These are phyloP conservation scores for Enteromius mattozi DNA, from an alignment of 2,797 vertebrate species.

Conservation along the genomic window DNA sequence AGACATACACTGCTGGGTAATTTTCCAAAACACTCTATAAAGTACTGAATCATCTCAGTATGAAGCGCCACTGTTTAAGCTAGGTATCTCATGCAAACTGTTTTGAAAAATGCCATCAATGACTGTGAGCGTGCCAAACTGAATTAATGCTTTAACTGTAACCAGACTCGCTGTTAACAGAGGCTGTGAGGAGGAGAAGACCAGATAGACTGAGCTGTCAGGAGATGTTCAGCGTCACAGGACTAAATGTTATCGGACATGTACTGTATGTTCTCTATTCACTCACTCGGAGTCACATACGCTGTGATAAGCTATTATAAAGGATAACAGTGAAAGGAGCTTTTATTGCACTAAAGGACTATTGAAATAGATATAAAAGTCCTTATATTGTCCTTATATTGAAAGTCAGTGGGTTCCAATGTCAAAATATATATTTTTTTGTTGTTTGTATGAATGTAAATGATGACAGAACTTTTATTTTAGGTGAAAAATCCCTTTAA, in stretches of 20 bases:
- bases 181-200: background rate
- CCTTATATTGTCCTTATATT: too few relatives aligned
- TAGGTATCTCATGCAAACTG: constrained; percentile 50
- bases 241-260: constrained; percentile 39
- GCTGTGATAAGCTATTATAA: background rate
- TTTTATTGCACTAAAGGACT: background rate
- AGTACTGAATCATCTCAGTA: constrained; percentile 52
- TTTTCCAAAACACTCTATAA: constrained; percentile 62
- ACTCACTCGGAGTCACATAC: background rate
- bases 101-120: constrained; percentile 52
- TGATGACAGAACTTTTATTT: background rate
- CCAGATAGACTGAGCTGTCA: constrained; percentile 27
- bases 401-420: background rate
- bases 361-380: background rate
- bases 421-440: background rate
- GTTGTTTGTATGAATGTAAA: background rate
- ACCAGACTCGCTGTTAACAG: constrained; percentile 11
- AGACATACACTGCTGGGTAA: constrained; percentile 41
- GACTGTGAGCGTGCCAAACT: constrained; percentile 7
- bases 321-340: background rate
- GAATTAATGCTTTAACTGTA: constrained; percentile 33
- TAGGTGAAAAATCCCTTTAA: background rate
- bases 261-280: background rate
- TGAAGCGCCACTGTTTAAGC: constrained; percentile 47
- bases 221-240: constrained; percentile 42